Evolutionary conservation across 2,113 vertebrate genomes (phyloP).

Genomic region (Alexandromys fortis): DNA sequence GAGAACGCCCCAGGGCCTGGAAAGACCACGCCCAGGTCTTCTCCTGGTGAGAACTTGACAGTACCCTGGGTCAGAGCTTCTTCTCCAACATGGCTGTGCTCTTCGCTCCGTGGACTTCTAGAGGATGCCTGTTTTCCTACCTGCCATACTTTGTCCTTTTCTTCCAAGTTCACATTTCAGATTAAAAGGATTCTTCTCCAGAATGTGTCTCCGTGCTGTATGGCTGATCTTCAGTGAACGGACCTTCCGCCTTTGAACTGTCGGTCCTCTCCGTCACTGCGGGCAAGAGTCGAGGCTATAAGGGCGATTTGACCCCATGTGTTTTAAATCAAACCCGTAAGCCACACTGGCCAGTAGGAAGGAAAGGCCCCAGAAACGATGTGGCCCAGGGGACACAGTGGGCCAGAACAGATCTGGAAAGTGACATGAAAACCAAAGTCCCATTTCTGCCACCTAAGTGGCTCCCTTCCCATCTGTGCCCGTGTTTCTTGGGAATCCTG

Average conservation of each 20-base stretch:
- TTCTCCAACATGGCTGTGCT: neutral
- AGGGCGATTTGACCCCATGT: neutral
- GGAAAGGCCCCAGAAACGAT: neutral
- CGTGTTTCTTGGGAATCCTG: neutral
- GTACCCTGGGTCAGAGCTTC: neutral
- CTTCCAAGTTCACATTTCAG: neutral
- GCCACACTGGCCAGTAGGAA: neutral
- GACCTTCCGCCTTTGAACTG: neutral
- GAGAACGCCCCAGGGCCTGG: neutral
- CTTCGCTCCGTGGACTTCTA: neutral
- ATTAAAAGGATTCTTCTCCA: neutral
- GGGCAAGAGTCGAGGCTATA: neutral
- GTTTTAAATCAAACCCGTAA: constrained; percentile 19
- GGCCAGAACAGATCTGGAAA: neutral
- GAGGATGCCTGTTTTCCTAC: neutral
- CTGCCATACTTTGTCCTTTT: neutral
- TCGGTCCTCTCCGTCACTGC: neutral
- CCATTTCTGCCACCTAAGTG: neutral
- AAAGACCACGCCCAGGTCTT: neutral
- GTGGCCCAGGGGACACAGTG: neutral
- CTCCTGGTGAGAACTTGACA: neutral
- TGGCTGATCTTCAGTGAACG: neutral
- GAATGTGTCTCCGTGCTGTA: neutral
- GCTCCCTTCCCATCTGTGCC: neutral
- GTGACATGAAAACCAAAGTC: no score